phyloP scores from a whole-genome alignment of 2,113 vertebrate genomes.

The Loxodonta africana region DNA sequence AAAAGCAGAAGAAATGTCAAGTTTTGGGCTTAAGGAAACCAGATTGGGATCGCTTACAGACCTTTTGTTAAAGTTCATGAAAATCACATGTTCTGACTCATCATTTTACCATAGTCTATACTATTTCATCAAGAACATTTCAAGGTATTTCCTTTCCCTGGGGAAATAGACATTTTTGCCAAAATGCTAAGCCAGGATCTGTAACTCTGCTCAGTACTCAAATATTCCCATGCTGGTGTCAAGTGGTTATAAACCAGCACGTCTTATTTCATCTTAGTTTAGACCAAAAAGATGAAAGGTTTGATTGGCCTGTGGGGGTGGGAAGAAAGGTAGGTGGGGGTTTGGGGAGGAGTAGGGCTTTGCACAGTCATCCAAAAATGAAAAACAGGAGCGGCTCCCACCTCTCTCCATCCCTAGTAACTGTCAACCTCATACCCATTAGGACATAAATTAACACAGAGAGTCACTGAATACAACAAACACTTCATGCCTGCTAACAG shows the following conservation, averaged over 20 bases:
- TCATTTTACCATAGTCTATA: not conserved
- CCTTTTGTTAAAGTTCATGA: not conserved
- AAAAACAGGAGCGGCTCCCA: not conserved
- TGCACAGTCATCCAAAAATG: not conserved
- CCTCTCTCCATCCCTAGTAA: not conserved
- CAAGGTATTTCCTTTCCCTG: not conserved
- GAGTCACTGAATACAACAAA: conserved; percentile 52
- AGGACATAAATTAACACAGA: conserved; percentile 45
- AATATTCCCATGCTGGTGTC: not conserved
- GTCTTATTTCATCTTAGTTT: not conserved
- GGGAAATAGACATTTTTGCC: not conserved
- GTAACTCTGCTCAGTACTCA: not conserved
- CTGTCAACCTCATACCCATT: conserved; percentile 15
- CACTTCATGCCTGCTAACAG: conserved; percentile 56
- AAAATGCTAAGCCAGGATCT: not conserved
- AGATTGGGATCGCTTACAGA: not conserved
- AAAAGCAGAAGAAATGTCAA: not conserved
- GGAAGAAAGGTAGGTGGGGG: not conserved
- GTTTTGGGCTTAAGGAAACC: not conserved
- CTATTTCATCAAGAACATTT: not conserved
- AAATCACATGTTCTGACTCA: not conserved
- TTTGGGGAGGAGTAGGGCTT: not conserved
- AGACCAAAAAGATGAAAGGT: not conserved
- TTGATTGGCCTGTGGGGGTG: not conserved
- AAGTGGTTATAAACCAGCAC: not conserved